Evolutionary conservation across 2,113 vertebrate genomes (phyloP).

Genomic region (Xiphophorus hellerii): DNA sequence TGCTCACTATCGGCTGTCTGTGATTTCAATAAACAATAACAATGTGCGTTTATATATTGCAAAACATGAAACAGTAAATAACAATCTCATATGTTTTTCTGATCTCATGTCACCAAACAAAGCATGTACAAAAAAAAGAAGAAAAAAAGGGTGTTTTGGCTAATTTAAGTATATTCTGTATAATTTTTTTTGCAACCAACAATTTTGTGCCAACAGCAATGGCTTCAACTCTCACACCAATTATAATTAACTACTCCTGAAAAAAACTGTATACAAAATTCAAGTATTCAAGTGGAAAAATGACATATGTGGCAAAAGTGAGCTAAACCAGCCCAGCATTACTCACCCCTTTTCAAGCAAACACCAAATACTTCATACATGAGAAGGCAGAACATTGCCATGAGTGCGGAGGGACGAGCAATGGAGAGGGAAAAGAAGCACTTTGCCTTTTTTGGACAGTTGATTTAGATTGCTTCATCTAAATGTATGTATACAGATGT

Average conservation of each 20-base stretch:
- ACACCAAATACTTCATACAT: conserved; percentile 6
- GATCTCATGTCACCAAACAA: background rate
- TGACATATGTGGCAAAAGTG: conserved; percentile 7
- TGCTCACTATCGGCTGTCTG: background rate
- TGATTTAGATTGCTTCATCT: conserved; percentile 39
- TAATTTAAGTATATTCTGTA: background rate
- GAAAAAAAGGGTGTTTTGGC: background rate
- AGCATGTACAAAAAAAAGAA: background rate
- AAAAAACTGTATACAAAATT: background rate
- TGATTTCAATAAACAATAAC: background rate
- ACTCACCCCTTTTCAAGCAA: conserved; percentile 15
- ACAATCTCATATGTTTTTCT: background rate
- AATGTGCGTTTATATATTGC: background rate
- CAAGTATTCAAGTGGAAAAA: too few relatives aligned
- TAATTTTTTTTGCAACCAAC: background rate
- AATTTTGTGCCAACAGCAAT: too few relatives aligned
- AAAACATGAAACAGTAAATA: background rate
- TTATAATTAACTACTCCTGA: too few relatives aligned
- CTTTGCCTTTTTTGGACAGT: conserved; percentile 62
- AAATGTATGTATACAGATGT: conserved; percentile 1
- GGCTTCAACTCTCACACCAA: too few relatives aligned
- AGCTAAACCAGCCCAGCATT: background rate
- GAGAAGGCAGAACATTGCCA: conserved; percentile 16
- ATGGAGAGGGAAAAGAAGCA: conserved; percentile 33
- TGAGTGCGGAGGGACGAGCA: conserved; percentile 24